A percentile compares a stretch with the other conserved stretches of the same genome.
phyloP scores from a whole-genome alignment of 2,113 vertebrate species.

The Epinephelus lanceolatus region DNA sequence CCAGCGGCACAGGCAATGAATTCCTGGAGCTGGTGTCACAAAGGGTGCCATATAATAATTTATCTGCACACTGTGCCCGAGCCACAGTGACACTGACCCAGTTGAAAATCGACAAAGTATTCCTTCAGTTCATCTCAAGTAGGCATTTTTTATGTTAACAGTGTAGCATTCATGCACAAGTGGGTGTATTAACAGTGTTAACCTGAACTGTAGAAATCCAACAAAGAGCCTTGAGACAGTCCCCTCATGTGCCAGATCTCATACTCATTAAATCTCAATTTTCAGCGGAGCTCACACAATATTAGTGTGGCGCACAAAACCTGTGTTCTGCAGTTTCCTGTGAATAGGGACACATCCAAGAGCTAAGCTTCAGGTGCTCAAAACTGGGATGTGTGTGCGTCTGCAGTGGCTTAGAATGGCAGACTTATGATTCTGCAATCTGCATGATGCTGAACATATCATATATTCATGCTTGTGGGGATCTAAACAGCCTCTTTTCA shows the following conservation, averaged over 20 bases:
- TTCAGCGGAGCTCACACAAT: constrained; percentile 42
- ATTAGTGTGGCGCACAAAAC: constrained; percentile 50
- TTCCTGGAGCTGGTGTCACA: no score
- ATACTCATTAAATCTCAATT: constrained; percentile 74
- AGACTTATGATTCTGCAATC: not conserved
- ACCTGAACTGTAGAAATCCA: constrained; percentile 53
- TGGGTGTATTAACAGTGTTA: constrained; percentile 56
- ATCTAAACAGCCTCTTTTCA: not conserved
- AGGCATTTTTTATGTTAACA: constrained; percentile 1
- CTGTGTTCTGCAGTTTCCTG: constrained; percentile 18
- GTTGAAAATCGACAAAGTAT: no score
- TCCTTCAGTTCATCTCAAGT: not conserved
- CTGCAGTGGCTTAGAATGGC: not conserved
- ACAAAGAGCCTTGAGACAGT: constrained; percentile 46
- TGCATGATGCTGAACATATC: not conserved
- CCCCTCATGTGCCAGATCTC: constrained; percentile 50
- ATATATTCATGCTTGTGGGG: not conserved
- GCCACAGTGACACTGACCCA: no score
- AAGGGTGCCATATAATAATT: no score
- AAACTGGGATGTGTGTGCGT: not conserved
- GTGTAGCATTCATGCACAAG: constrained; percentile 31
- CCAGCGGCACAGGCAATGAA: no score
- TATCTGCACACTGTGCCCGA: no score
- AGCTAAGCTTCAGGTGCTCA: constrained; percentile 13
- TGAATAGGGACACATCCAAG: constrained; percentile 24